Base-by-base conservation (phyloP, 30 jellyfish, hydroid and myxozoan species). In the Morbakka virulenta region DNA sequence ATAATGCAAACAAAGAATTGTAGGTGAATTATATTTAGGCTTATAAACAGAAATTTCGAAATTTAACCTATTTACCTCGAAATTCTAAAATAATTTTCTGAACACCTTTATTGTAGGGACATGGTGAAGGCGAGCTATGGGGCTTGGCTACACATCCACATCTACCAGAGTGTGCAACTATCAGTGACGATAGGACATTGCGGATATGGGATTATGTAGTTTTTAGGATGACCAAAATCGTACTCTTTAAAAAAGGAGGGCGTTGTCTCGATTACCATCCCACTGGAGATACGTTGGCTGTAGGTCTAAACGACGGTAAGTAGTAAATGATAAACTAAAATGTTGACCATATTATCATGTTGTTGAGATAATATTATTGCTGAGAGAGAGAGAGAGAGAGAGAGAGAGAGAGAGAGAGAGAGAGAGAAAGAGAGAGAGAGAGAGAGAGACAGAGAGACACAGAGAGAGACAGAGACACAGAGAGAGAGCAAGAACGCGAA, bases 81-180 rank as follows among this genome's bases (percentile, higher is more conserved):
- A 47, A 47, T 12, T 47, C 12, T 11, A 47, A 47, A 47, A n/a
- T 57, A 12, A 12, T 9, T 57, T 9, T 12, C 27, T 57, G n/a
- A n/a, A n/a, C n/a, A n/a, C n/a, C n/a, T 3, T 2, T 27, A 23
- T 24, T 75, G 36, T 9, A 89, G 97, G 97, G 97, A 0, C 97
- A 89, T 49, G 97, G 97, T 23, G 97, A 89, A 77, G 97, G 97
- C 2, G 97, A 89, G 77, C 89, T 89, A 26, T 89, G 97, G 97
- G 97, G 97, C 12, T 48, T 89, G 23, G 97, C 97, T 0, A 89
- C 79, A 29, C 97, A 89, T 62, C 97, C 97, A 17, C 83, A 68
- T 51, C 94, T 77, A 31, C 84, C 89, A 28, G 97, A 89, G 61
- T 89, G 97, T 30, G 97, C 97, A 28, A 89, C 97, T 2, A 95